A percentile compares a stretch with the other conserved stretches of the same genome.
These are phyloP conservation scores for Setipinna tenuifilis DNA, from an alignment of 2,797 vertebrate genomes.

Conservation along the genomic window DNA sequence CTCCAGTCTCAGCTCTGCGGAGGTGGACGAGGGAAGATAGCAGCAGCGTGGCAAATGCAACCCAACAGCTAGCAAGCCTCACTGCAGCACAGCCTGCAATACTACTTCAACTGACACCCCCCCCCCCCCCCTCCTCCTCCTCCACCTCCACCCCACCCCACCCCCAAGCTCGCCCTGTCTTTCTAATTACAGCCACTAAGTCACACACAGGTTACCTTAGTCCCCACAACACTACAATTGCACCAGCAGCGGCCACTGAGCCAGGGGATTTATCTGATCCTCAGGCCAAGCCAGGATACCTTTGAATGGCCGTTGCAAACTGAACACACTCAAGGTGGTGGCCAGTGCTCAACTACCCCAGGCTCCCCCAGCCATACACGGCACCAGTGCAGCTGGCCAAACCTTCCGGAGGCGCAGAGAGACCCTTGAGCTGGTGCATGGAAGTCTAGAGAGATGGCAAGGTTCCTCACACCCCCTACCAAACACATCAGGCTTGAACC, in stretches of 20 bases:
- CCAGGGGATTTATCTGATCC: background rate
- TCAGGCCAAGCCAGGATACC: background rate
- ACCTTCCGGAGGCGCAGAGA: background rate
- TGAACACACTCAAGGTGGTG: background rate
- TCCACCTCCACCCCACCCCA: background rate
- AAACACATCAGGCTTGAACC: background rate
- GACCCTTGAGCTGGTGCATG: background rate
- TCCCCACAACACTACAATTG: background rate
- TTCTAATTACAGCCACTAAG: constrained; percentile 20
- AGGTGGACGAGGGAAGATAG: background rate
- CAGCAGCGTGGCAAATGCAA: background rate
- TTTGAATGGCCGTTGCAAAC: background rate
- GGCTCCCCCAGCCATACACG: background rate
- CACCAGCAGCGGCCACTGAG: background rate
- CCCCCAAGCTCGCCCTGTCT: background rate
- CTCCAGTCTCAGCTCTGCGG: constrained; percentile 47
- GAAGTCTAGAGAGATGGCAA: background rate
- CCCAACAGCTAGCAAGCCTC: background rate
- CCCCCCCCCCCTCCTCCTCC: background rate
- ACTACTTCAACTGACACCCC: background rate
- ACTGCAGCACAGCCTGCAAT: background rate
- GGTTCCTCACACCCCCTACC: background rate
- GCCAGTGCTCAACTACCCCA: background rate
- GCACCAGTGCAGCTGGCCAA: background rate
- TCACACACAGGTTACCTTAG: constrained; percentile 16